Evolutionary conservation across 2,888 invertebrate species (phyloP), one percentile per base, ranked within the genome.

Genomic region (Ashinkailepas kermadecensis): DNA sequence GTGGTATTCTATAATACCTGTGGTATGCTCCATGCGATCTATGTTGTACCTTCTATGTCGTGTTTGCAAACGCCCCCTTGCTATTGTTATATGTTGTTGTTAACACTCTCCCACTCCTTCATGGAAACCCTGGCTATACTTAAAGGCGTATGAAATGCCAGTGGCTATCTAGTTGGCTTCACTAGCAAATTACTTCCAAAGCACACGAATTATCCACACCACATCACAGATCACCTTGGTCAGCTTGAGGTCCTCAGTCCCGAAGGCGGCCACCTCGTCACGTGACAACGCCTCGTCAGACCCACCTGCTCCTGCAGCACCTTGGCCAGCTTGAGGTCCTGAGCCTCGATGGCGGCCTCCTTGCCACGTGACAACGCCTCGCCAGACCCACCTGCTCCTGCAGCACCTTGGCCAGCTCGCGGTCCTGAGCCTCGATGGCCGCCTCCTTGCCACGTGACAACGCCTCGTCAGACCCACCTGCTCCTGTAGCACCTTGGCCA

Each of bases 391-490:
- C 86, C 85, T 91, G 89, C 86, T 93, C 93, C 86, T 94, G 93
- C 80, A 94, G 87, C 88, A 93, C 90, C 86, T 91, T 91, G 3
- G 94, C 94, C 81, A 94, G 87, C 87, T 94, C 94, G 83, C 93
- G 91, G 86, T 94, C 94, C 87, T 94, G 93, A 0, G 93, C 93
- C 88, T 94, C 93, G 85, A 93, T 92, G 3, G 93, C 93, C 84
- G 93, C 86, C 85, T 92, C 89, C 84, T 92, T 89, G 87, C 93
- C 93, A 58, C 88, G 86, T 85, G 90, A 90, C 83, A 90, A 87
- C 83, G 89, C 87, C 23, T 91, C 89, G 81, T 90, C 90, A 64
- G 89, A 88, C 86, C 88, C 87, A 94, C 94, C 87, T 94, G 92
- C 85, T 93, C 92, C 88, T 95, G 94, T 59, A 95, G 87, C 83